Evolutionary conservation across 2,888 invertebrate genomes (phyloP).

Genomic region (Adineta ricciae): DNA sequence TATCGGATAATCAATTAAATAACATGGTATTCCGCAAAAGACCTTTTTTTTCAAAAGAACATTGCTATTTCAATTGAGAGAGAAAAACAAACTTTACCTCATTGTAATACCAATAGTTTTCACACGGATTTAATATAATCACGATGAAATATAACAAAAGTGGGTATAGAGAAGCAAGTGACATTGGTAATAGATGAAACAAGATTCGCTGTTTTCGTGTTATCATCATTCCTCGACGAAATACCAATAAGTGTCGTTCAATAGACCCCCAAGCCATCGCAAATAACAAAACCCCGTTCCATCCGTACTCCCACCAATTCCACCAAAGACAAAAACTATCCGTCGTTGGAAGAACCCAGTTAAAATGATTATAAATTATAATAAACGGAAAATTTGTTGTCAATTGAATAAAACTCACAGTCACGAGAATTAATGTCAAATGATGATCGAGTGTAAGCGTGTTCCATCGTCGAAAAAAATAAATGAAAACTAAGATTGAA

Average conservation of each 20-base stretch:
- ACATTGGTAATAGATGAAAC: background rate
- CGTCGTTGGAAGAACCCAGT: background rate
- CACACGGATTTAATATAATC: background rate
- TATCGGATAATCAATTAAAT: background rate
- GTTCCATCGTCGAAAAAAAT: background rate
- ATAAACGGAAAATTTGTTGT: background rate
- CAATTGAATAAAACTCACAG: background rate
- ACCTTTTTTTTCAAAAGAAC: background rate
- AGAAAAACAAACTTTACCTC: background rate
- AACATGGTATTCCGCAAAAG: background rate
- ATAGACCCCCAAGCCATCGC: background rate
- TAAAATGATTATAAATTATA: background rate
- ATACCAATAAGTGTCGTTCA: background rate
- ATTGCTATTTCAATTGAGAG: background rate
- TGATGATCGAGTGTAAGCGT: background rate
- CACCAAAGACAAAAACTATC: background rate
- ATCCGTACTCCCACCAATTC: background rate
- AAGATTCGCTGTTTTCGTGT: background rate
- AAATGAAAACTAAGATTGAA: background rate
- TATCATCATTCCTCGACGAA: background rate
- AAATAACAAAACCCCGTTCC: background rate
- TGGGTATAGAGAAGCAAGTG: background rate
- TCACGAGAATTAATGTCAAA: background rate
- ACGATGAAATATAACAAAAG: background rate
- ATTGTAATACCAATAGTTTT: background rate